Evolutionary conservation across 2,797 vertebrate genomes (phyloP), one percentile per base, ranked within the genome.

Genomic region (Sebastes iracundus): DNA sequence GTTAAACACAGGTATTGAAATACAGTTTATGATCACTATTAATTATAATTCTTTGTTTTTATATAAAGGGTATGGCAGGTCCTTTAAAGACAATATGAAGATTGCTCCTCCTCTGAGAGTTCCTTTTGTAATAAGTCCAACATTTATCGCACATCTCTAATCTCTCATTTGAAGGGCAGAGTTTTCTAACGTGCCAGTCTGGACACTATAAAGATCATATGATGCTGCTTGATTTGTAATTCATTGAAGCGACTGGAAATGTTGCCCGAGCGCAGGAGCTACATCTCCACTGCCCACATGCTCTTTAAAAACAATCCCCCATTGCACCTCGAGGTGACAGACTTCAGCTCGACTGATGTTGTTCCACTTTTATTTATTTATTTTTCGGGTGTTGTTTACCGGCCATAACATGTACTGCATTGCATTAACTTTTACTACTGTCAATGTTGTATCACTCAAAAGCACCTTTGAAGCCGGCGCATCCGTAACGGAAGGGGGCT

Each of bases 261-360:
- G 92, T 94, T 93, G 88, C 83, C 77, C 20, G n/a, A 80, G 87
- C 5, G 27, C 87, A 70, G 79, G 68, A 88, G 88, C 87, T 91
- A 88, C 89, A 93, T 89, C 90, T 94, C 83, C 85, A 83, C 90
- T 86, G 92, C 87, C 91, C 90, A 87, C 82, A 85, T 94, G 93
- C 92, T 95, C 94, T 95, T 94, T 94, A 88, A 85, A 93, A 93
- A 92, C 88, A 92, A 93, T 92, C 92, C 93, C 92, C 92, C 86
- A 59, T 84, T 72, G 91, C 90, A 89, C 83, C 91, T 13, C 72
- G 92, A 92, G 92, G 92, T 94, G 94, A 94, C 93, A 95, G 93
- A 93, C 93, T 93, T 93, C 94, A 93, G 85, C 91, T 85, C 87
- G 61, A 88, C 90, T 88, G 90, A 90, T 94, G 91, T 89, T 93